A percentile compares a stretch with the other conserved stretches of the same genome.
Conservation (phyloP, 2,888 invertebrate species). For the Latrodectus hesperus region DNA sequence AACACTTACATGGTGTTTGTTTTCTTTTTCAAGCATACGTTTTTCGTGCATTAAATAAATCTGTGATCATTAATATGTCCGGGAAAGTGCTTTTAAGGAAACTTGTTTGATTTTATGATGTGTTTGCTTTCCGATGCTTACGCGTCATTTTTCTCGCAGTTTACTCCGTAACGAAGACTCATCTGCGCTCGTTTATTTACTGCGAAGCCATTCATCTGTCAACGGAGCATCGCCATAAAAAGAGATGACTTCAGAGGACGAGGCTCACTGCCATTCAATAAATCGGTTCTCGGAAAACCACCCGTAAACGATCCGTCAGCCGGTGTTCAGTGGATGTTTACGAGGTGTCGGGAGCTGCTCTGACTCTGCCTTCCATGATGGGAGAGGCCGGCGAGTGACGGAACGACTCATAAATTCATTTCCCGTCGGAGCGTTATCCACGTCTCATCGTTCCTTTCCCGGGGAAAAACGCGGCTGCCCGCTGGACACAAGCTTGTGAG, state of each 20-base stretch:
- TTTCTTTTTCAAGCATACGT: too few species aligned
- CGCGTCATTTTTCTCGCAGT: too few species aligned
- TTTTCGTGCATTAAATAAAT: too few species aligned
- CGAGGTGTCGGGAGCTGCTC: conserved; percentile 28
- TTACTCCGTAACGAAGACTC: too few species aligned
- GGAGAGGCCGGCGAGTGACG: conserved; percentile 9
- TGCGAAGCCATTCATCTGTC: neutral
- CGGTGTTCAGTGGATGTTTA: conserved; percentile 42
- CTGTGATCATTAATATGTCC: too few species aligned
- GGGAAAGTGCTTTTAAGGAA: too few species aligned
- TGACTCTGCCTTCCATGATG: neutral
- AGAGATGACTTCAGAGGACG: neutral
- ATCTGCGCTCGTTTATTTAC: neutral
- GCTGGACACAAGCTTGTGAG: too few species aligned
- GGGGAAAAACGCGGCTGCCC: neutral
- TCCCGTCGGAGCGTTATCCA: neutral
- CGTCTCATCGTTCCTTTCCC: neutral
- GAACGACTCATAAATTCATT: conserved; percentile 8
- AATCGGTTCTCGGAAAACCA: conserved; percentile 40
- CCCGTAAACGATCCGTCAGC: conserved; percentile 23
- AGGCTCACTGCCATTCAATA: conserved; percentile 12
- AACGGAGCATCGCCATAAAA: neutral
- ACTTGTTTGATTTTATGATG: too few species aligned
- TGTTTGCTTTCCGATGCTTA: too few species aligned
- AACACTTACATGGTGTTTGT: too few species aligned